Evolutionary conservation across 2,113 vertebrate genomes (phyloP), one percentile per base, ranked within the genome.

Genomic region (Macquaria australasica): DNA sequence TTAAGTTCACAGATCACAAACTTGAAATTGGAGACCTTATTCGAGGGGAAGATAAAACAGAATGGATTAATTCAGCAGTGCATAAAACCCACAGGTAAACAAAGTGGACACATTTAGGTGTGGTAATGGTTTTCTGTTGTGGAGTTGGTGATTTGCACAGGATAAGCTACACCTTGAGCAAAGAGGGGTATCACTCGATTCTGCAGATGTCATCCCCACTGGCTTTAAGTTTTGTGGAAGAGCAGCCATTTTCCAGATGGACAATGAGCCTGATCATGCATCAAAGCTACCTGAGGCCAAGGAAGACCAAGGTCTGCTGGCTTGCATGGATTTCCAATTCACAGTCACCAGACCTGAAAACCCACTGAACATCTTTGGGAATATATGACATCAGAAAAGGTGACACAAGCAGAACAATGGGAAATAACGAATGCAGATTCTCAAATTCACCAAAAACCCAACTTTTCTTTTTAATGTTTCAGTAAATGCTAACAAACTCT

Each of bases 191-290:
- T 53, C 31, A 8, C 80, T 89, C 20, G 16, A 69, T 89, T 83
- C 79, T 84, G 77, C 43, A 56, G 64, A 64, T 81, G 84, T 71
- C 81, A 70, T 62, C 28, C 79, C 79, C 28, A 18, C 64, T 76
- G 77, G 81, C 66, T 88, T 81, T 45, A 64, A 53, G 59, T 81
- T 80, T 78, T 80, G 53, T 59, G 72, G 85, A 80, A 43, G 62
- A 77, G 73, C 43, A 77, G 79, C 75, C 67, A 69, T 90, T 89
- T 85, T 86, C 77, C 88, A 93, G 84, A 81, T 83, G 85, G 86
- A 83, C 81, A 90, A 89, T 73, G 78, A 85, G 70, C 50, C 70
- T 68, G 62, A 82, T 81, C 58, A 79, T 62, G 77, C 81, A 89
- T 84, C 84, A 87, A 68, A 83, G 82, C 68, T 82, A 70, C 83